Evolutionary conservation across 2,888 invertebrate species (phyloP), one percentile per base, ranked within the genome.

Genomic region (Xestia xanthographa): DNA sequence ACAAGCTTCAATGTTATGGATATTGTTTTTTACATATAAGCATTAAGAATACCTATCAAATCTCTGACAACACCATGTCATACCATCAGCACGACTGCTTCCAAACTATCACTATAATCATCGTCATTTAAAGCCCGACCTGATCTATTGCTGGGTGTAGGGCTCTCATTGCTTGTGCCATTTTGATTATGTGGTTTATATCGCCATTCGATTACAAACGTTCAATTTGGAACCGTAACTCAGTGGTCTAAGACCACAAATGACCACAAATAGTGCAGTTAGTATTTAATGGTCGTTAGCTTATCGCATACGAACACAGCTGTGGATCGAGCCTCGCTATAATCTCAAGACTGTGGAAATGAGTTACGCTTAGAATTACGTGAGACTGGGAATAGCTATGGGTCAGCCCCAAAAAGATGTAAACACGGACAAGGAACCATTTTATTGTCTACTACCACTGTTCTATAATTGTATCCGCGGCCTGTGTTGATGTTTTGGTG

Each of bases 251-350:
- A 66, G 66, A 26, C 60, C 66, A 29, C 48, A 69, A 50, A 66
- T 82, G 48, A 62, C 62, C 56, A 50, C 66, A 80, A 78, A 58
- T 56, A 62, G 73, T 66, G 73, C 65, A 70, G 58, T 82, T 73
- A 70, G 73, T 73, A 82, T 78, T 73, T 56, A 82, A 73, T 34
- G 82, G 26, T 43, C 66, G 22, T 69, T 75, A 80, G 81, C 78
- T 70, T 81, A 78, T 81, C 82, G 67, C 26, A 14, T 26, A 22
- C 43, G 48, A n/a, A 22, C 73, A 58, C 58, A 70, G 69, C 66
- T 78, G 73, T 14, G 68, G 20, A 58, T 45, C 4, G 22, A 22
- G 8, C 14, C 38, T 34, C 1, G 20, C 20, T 56, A 2, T 72
- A 77, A 82, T 81, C 76, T 70, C 48, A 14, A 41, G 26, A 5